Percentiles rank a stretch among this genome's conserved stretches.
phyloP scores from a whole-genome alignment of 1,140 invertebrate species.

The Drosophila quadrilineata region DNA sequence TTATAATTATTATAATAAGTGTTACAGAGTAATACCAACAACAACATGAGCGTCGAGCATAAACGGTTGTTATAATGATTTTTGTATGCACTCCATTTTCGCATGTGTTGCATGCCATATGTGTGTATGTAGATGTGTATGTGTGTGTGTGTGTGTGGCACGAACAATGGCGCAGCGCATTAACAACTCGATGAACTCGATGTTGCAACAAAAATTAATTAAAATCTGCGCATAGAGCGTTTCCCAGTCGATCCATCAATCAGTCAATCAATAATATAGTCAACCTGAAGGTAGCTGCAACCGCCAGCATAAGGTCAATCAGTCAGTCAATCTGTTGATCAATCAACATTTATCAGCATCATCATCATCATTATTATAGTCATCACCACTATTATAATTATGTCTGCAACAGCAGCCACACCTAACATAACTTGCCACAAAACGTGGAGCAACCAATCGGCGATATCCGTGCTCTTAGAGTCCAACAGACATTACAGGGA shows the following conservation, averaged over 20 bases:
- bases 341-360: no score
- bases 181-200: slow-evolving; percentile 3
- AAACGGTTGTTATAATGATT: slow-evolving; percentile 10
- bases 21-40: neutral
- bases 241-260: slow-evolving; percentile 51
- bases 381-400: no score
- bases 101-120: slow-evolving; percentile 1
- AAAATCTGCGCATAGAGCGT: slow-evolving; percentile 39
- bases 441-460: slow-evolving; percentile 1
- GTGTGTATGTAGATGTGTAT: no score
- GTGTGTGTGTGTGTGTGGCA: no score
- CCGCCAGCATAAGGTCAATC: no score
- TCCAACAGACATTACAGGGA: neutral
- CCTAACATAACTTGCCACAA: neutral
- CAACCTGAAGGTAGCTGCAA: no score
- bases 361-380: no score
- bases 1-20: slow-evolving; percentile 51
- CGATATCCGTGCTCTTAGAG: slow-evolving; percentile 20
- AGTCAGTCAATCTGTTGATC: slow-evolving; percentile 5
- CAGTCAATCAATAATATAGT: neutral
- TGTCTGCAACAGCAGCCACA: no score
- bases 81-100: slow-evolving; percentile 24
- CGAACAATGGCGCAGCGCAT: slow-evolving; percentile 7
- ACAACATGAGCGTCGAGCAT: neutral
- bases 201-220: slow-evolving; percentile 55